phyloP scores from a whole-genome alignment of 2,797 vertebrate genomes.

The Amphiprion clarkii region DNA sequence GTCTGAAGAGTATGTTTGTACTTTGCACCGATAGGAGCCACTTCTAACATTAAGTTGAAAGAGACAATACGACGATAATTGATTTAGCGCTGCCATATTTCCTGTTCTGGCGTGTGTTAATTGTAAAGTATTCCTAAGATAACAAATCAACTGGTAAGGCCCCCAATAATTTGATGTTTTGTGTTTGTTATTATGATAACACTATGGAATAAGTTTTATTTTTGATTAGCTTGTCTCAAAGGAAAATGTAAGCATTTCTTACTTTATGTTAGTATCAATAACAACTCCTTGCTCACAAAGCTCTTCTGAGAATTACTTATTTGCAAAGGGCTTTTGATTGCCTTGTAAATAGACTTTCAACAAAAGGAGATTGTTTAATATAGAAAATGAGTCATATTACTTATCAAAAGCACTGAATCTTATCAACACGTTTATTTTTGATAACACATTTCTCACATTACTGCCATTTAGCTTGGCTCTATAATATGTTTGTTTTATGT shows the following conservation, averaged over 20 bases:
- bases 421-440: conserved; percentile 18
- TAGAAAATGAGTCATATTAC: conserved; percentile 18
- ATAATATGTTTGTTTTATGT: conserved; percentile 41
- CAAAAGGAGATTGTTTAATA: conserved; percentile 11
- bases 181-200: background rate
- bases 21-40: conserved; percentile 31
- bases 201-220: background rate
- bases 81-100: conserved; percentile 70
- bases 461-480: conserved; percentile 8
- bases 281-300: background rate
- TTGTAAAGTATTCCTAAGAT: conserved; percentile 42
- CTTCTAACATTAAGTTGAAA: conserved; percentile 56
- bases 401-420: conserved; percentile 23
- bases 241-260: conserved; percentile 22
- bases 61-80: conserved; percentile 64
- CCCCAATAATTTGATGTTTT: conserved; percentile 10
- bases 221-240: conserved; percentile 9
- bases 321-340: conserved; percentile 12
- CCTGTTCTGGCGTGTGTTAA: conserved; percentile 59
- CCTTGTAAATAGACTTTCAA: conserved; percentile 16
- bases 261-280: conserved; percentile 30
- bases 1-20: conserved; percentile 35
- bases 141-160: conserved; percentile 43
- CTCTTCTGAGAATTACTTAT: background rate
- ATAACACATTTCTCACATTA: conserved; percentile 30